Evolutionary conservation across 2,113 vertebrate species (phyloP), one percentile per base, ranked within the genome.

Genomic region (Charadrius vociferus): DNA sequence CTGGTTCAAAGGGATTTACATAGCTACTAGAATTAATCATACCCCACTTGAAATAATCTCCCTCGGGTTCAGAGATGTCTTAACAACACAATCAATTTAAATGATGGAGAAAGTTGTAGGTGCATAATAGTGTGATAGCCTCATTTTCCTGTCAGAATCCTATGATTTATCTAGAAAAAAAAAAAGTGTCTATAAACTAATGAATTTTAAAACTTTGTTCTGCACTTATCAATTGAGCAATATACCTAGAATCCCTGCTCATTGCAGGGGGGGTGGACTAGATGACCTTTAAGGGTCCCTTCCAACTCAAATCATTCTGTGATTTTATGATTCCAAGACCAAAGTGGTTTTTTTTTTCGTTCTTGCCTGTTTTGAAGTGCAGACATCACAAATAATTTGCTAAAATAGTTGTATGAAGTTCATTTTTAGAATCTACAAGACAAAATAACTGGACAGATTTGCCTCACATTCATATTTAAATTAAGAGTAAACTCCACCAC

Each of bases 121-220:
- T 62, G 34, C 16, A 29, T 82, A 87, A 65, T 27, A 81, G 16
- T 17, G 9, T 75, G 32, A 74, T 41, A 79, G 53, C 27, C 70
- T 82, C 85, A 85, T 96, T 90, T 93, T 75, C 77, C 62, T 93
- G 74, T 61, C 90, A 96, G 53, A 75, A 79, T 55, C 12, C 12
- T 73, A 20, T 21, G 41, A 84, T 50, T 88, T 92, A 67, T 27
- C 29, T 72, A 68, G 59, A 29, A 37, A 67, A 88, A 68, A 55
- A 3, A 41, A 68, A 55, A 3, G 37, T 78, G 7, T n/a, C 82
- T 68, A 30, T 59, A 52, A 58, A 82, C 13, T 47, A 81, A n/a
- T 4, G 11, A 41, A 72, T 24, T 65, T 58, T 22, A 73, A 58
- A 71, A 53, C 23, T 86, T 88, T 70, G 24, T 22, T 88, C 77